These are phyloP conservation scores for Wiebesia pumilae DNA, from an alignment of 1,140 invertebrate genomes.

Conservation along the genomic window DNA sequence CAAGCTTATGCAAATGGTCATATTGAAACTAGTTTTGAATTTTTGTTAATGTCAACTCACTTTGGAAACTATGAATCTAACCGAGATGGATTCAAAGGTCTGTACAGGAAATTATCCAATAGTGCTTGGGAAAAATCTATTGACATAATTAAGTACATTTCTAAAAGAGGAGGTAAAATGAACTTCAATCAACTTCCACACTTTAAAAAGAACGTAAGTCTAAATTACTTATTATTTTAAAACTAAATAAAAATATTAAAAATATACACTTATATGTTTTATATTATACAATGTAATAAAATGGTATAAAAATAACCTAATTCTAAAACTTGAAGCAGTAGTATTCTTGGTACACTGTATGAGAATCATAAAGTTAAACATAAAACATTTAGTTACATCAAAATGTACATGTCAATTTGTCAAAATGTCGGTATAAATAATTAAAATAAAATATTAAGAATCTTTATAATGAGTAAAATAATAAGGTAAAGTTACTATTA, in stretches of 20 bases:
- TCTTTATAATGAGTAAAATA: too few species aligned
- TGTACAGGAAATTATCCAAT: conserved; percentile 85
- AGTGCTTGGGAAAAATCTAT: conserved; percentile 83
- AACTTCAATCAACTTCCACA: conserved; percentile 69
- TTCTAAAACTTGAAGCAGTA: too few species aligned
- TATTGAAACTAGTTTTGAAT: conserved; percentile 82
- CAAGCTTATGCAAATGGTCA: conserved; percentile 80
- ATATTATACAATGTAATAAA: too few species aligned
- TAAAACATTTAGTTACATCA: too few species aligned
- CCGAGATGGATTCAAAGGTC: conserved; percentile 83
- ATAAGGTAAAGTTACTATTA: too few species aligned
- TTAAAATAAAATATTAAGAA: too few species aligned
- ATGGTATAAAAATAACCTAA: too few species aligned
- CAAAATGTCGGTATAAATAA: too few species aligned
- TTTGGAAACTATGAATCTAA: conserved; percentile 86
- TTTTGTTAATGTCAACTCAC: conserved; percentile 83
- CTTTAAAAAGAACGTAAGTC: conserved; percentile 61
- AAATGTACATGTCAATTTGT: too few species aligned
- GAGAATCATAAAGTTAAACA: too few species aligned
- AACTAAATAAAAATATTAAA: neutral
- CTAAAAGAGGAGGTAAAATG: conserved; percentile 80
- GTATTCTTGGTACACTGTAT: too few species aligned
- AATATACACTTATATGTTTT: too few species aligned
- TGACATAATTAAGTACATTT: conserved; percentile 84
- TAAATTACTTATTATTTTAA: neutral